Evolutionary conservation across 2,888 invertebrate genomes (phyloP), one percentile per base, ranked within the genome.

Genomic region (Leucophenga maculata): DNA sequence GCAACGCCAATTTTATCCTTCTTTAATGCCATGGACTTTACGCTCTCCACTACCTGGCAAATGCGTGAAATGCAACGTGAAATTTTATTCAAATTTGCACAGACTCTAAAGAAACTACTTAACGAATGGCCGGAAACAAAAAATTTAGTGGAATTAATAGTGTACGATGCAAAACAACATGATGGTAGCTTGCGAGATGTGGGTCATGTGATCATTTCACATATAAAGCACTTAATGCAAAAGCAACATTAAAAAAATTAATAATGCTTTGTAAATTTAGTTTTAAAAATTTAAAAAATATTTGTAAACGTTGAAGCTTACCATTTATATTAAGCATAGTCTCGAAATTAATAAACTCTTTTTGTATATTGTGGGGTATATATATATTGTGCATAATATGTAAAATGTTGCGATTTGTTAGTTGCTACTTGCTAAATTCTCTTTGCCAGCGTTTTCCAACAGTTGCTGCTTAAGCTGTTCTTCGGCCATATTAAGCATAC

Each of bases 401-500:
- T 1, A 39, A 39, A 11, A 39, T 39, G 32, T 39, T 39, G 11
- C 8, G 3, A 32, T 32, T 32, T 39, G 3, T 39, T 39, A 39
- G 39, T 3, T 39, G 8, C 8, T 39, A 39, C 8, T 39, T 39
- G 39, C 39, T 3, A 39, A 39, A 39, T 39, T 39, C 39, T 39
- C 39, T 39, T 39, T 39, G 39, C 39, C 39, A 11, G 8, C 39
- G 39, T 39, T 39, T 39, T 39, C 39, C 39, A 6, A 9, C 39
- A 1, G 3, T 9, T 11, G 39, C 39, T 76, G 64, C 16, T 71
- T 68, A 0, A 82, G 68, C 31, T 92, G 91, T 11, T 87, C 82
- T 72, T 90, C 88, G 18, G 87, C 85, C 67, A 73, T 70, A 0
- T 71, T 67, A 44, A 93, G 77, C 85, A 93, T 91, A 48, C 92